Conservation (phyloP, 2,113 vertebrate genomes). For the Otolemur garnettii region DNA sequence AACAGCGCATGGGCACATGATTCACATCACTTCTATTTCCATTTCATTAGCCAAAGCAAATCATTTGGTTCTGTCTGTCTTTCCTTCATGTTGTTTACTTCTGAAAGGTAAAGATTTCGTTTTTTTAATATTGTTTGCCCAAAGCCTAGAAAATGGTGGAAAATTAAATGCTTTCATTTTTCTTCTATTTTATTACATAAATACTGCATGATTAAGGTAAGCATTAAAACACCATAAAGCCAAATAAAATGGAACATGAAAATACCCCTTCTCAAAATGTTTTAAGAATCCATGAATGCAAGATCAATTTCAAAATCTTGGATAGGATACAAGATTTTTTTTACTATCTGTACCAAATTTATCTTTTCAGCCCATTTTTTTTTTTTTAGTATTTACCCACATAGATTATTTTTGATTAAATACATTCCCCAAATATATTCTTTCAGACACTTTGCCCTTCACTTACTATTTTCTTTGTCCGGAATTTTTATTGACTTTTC, state of each 20-base stretch:
- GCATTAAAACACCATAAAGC: background rate
- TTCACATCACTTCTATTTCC: background rate
- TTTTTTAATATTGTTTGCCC: background rate
- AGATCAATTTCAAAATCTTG: background rate
- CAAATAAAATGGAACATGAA: constrained; percentile 38
- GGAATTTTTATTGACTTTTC: constrained; percentile 1
- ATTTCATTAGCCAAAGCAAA: background rate
- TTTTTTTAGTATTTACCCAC: background rate
- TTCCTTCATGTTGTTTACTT: constrained; percentile 26
- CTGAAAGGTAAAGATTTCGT: constrained; percentile 1
- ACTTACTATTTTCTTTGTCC: background rate
- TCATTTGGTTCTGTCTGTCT: background rate
- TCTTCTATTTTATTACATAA: constrained; percentile 10
- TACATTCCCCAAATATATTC: background rate
- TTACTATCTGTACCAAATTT: background rate
- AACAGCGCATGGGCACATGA: background rate
- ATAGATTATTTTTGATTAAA: background rate
- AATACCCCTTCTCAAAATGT: background rate
- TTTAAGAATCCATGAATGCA: constrained; percentile 28
- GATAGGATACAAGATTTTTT: background rate
- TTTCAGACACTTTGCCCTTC: background rate
- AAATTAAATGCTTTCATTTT: constrained; percentile 5
- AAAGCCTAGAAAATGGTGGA: background rate
- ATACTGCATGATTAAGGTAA: background rate
- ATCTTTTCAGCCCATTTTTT: background rate